phyloP scores from a whole-genome alignment of 2,113 vertebrate genomes.

The Oxyruncus cristatus region DNA sequence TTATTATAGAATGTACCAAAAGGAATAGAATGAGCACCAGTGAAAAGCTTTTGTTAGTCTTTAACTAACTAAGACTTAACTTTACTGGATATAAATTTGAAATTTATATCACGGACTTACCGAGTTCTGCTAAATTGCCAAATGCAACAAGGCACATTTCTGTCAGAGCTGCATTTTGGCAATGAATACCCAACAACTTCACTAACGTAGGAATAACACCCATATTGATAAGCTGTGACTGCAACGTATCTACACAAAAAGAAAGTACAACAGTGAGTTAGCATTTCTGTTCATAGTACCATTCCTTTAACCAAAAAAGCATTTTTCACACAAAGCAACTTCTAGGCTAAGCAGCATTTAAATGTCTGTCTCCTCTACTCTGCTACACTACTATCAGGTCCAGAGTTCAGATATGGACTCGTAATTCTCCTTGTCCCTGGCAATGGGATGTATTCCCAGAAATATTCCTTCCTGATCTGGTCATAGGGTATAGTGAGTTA shows the following conservation, averaged over 20 bases:
- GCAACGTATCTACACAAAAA: conserved; percentile 87
- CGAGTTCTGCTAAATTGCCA: conserved; percentile 96
- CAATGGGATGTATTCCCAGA: not conserved
- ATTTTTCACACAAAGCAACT: conserved; percentile 16
- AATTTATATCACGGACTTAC: conserved; percentile 74
- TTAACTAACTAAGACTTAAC: not conserved
- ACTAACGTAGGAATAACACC: conserved; percentile 96
- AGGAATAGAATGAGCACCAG: not conserved
- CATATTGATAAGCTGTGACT: conserved; percentile 97
- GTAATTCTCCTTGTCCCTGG: not conserved
- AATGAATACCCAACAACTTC: conserved; percentile 91
- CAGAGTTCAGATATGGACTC: not conserved
- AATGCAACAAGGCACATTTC: conserved; percentile 99
- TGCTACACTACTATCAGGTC: conserved; percentile 1
- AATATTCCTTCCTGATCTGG: not conserved
- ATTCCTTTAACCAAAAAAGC: not conserved
- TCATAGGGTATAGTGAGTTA: not conserved
- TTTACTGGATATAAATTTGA: not conserved
- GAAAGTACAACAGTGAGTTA: conserved; percentile 42
- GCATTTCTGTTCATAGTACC: not conserved
- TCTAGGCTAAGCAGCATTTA: not conserved
- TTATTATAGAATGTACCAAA: not conserved
- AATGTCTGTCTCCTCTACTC: not conserved
- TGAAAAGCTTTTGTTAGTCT: not conserved
- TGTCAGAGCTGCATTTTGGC: conserved; percentile 90